Base-by-base conservation (phyloP, 2,113 vertebrate species). In the Carollia perspicillata region DNA sequence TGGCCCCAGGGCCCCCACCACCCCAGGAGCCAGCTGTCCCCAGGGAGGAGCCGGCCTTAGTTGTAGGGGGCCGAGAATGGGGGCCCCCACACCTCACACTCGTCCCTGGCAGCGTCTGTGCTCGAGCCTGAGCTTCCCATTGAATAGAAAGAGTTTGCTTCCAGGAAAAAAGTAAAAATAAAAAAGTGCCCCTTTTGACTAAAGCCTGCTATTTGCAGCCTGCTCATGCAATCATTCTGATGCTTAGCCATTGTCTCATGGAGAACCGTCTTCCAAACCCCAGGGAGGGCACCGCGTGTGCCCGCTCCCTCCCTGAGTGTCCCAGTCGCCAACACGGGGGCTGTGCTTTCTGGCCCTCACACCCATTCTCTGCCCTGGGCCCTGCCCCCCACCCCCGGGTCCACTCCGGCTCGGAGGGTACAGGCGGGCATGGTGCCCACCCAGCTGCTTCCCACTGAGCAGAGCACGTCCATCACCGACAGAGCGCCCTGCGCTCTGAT, bases 371-470 rank as follows among this genome's bases (percentile, higher is more conserved):
- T 55, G 44, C n/a, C n/a, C 28, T 0, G 1, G 53, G 17, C 4
- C 6, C 30, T 28, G 3, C 53, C 53, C 20, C 53, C 2, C 14
- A 17, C 13, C 49, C 89, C 49, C 0, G 0, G 4, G 65, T 20
- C 51, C 16, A 5, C 44, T 8, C 53, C 20, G 33, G 9, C 17
- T 16, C n/a, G 58, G 40, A 3, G 0, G 1, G 1, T 3, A 8
- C 1, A 1, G 0, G 0, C 2, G 2, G 74, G 6, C 37, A 0
- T 2, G 6, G 26, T 6, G 20, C 42, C 33, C 20, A 23, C 17
- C 0, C 0, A 23, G 23, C 7, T 1, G 75, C 26, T 53, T 53
- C 37, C 22, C 7, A 8, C 53, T 20, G 23, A 20, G 7, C 53
- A 22, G 53, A 23, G 53, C 53, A 8, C 53, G 22, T 30, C 2